A percentile compares a stretch with the other conserved stretches of the same genome.
phyloP scores from a whole-genome alignment of 2,888 invertebrate genomes.

The Trachelus tabidus region DNA sequence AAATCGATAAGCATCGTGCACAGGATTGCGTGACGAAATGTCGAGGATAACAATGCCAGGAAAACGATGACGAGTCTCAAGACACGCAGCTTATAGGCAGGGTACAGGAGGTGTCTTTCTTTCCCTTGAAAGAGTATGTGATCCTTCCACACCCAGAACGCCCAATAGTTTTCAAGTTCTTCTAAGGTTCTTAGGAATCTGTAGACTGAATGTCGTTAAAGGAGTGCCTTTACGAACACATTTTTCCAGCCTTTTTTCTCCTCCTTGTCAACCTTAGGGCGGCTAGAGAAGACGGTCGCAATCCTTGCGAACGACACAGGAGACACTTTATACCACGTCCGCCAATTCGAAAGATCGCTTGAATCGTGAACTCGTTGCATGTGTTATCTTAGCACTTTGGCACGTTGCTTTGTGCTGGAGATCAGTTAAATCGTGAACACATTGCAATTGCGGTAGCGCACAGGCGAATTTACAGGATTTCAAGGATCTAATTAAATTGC shows the following conservation, averaged over 20 bases:
- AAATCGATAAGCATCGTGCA: background rate
- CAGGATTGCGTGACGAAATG: background rate
- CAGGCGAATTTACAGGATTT: background rate
- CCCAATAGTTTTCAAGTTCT: background rate
- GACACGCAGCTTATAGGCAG: background rate
- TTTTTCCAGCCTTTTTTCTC: background rate
- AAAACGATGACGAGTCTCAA: background rate
- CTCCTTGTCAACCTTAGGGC: background rate
- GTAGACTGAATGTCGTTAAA: background rate
- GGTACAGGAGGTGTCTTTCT: background rate
- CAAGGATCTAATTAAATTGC: background rate
- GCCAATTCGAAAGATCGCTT: background rate
- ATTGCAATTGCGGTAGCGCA: background rate
- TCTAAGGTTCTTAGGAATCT: background rate
- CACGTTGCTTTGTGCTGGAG: background rate
- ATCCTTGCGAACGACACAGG: background rate
- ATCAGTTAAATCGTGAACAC: background rate
- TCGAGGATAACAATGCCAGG: background rate
- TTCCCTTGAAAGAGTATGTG: background rate
- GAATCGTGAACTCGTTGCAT: background rate
- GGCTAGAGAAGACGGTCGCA: background rate
- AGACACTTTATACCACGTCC: background rate
- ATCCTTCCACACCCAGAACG: background rate
- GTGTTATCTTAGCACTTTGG: background rate
- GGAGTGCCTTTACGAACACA: background rate